Evolutionary conservation across 2,888 invertebrate species (phyloP), one percentile per base, ranked within the genome.

Genomic region (Hirtodrosophila trivittata): DNA sequence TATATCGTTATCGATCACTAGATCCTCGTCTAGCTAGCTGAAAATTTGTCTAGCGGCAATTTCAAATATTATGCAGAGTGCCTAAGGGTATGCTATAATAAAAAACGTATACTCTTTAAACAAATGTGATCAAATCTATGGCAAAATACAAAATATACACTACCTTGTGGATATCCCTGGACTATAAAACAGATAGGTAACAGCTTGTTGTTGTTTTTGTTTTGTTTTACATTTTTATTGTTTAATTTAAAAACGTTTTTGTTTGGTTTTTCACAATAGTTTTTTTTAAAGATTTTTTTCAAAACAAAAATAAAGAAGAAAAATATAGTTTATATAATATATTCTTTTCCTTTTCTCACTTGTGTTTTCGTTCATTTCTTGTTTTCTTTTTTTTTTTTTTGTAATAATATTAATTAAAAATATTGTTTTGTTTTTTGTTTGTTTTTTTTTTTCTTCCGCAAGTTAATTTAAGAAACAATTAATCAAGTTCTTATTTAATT

Each of bases 401-500:
- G 49, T 62, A 73, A 72, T 68, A 56, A 74, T 60, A 64, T 71
- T 71, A 66, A 69, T 69, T 73, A 74, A 74, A 75, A 70, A 74
- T 66, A 69, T 60, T 68, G 56, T 60, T 60, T 68, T 68, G 38
- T 63, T 73, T 65, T 52, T 58, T 55, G n/a, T n/a, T n/a, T n/a
- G n/a, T n/a, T n/a, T n/a, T n/a, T 54, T 66, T 59, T 33, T 42
- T 60, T 49, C 73, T 74, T 73, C 60, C n/a, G 67, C 72, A 77
- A 75, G 77, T 78, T 72, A 75, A 57, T 75, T 72, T 75, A 77
- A 70, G 73, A 77, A 78, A 77, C 74, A 77, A 76, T 71, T 59
- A 71, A 78, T 83, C 83, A 81, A 80, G 75, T 75, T 80, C 77
- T 80, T 80, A 83, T 70, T 75, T 75, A 75, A 83, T 80, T 80